Conservation (phyloP, 2,888 invertebrate species). For the Heliconius sara region DNA sequence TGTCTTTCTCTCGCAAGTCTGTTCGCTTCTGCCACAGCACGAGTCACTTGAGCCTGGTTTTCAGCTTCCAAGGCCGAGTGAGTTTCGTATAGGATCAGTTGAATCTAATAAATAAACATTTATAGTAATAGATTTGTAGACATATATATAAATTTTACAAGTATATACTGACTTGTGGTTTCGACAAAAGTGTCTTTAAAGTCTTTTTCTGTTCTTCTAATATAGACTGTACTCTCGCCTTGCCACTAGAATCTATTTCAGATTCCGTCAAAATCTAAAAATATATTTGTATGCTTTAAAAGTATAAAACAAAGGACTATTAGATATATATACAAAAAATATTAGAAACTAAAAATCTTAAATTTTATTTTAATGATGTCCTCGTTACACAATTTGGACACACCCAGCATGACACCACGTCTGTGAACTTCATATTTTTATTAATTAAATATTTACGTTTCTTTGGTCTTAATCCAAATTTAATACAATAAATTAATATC, state of each 20-base stretch:
- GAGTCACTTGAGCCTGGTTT: conserved; percentile 88
- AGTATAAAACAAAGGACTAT: neutral
- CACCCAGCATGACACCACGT: too few relatives aligned
- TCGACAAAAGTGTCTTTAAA: conserved; percentile 88
- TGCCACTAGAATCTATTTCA: conserved; percentile 85
- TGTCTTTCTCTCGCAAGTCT: conserved; percentile 88
- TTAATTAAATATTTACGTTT: too few relatives aligned
- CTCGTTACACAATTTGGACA: too few relatives aligned
- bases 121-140: neutral
- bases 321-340: too few relatives aligned
- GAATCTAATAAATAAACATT: conserved; percentile 80
- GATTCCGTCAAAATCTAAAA: conserved; percentile 86
- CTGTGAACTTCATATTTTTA: too few relatives aligned
- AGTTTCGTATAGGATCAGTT: conserved; percentile 91
- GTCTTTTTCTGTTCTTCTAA: conserved; percentile 90
- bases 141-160: neutral
- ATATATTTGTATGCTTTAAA: conserved; percentile 20
- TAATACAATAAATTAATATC: too few relatives aligned
- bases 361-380: too few relatives aligned
- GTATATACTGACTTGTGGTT: conserved; percentile 86
- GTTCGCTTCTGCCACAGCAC: conserved; percentile 88
- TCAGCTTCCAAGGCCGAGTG: conserved; percentile 90
- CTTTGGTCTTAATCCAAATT: too few relatives aligned
- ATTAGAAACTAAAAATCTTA: too few relatives aligned
- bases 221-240: conserved; percentile 85